Conservation (phyloP, 1,140 invertebrate species). For the Colletes latitarsis region DNA sequence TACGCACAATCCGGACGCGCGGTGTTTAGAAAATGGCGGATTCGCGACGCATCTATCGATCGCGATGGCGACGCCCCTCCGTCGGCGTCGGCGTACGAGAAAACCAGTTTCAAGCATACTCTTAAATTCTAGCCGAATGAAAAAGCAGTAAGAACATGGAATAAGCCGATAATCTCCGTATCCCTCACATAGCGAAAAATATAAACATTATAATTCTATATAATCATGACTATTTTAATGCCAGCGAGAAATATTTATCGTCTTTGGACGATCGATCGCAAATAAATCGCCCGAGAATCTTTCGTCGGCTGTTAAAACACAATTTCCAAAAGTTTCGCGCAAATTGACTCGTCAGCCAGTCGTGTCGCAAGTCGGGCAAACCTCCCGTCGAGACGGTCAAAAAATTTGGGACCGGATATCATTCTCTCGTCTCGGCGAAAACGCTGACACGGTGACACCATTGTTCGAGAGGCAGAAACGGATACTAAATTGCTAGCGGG, state of each 20-base stretch:
- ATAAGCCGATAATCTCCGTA: too few relatives aligned
- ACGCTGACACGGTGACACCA: conserved; percentile 49
- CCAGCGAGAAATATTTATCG: too few relatives aligned
- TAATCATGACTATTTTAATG: too few relatives aligned
- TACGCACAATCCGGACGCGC: conserved; percentile 17
- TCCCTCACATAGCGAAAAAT: too few relatives aligned
- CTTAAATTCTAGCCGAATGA: too few relatives aligned
- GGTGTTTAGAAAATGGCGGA: conserved; percentile 72
- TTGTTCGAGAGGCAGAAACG: conserved; percentile 58
- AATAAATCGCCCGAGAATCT: too few relatives aligned
- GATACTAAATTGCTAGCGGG: conserved; percentile 61
- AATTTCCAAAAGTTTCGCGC: neutral
- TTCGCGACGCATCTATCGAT: conserved; percentile 71
- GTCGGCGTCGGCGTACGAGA: conserved; percentile 45
- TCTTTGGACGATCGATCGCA: too few relatives aligned
- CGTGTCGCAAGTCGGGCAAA: neutral
- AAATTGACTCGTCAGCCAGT: neutral
- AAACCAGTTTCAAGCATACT: neutral
- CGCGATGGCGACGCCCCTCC: conserved; percentile 73
- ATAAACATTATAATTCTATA: too few relatives aligned
- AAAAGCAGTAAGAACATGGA: neutral
- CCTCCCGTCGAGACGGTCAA: conserved; percentile 20
- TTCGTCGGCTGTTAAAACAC: neutral
- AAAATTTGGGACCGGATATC: conserved; percentile 49
- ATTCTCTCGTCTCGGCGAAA: neutral